Conservation (phyloP, 2,888 invertebrate species). For the Acleris sparsana region DNA sequence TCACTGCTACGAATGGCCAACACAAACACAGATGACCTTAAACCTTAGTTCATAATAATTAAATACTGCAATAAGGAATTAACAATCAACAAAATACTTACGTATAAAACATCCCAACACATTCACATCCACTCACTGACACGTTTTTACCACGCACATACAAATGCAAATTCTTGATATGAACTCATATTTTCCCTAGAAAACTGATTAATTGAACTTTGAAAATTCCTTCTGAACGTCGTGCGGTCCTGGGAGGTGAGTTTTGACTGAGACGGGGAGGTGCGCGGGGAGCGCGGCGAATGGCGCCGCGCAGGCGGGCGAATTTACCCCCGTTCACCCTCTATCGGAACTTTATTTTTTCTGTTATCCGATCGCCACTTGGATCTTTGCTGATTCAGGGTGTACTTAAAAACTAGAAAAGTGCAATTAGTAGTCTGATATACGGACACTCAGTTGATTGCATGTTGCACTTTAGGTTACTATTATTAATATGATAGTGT, state of each 20-base stretch:
- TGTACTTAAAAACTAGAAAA: constrained; percentile 34
- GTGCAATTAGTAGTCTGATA: constrained; percentile 27
- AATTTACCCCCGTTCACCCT: constrained; percentile 30
- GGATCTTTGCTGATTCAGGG: constrained; percentile 34
- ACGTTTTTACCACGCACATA: constrained; percentile 26
- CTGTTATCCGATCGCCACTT: constrained; percentile 33
- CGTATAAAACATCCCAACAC: constrained; percentile 29
- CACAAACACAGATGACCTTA: constrained; percentile 19
- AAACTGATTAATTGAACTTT: constrained; percentile 2
- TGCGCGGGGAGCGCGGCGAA: constrained; percentile 15
- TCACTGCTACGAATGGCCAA: constrained; percentile 8
- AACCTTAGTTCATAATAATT: constrained; percentile 9
- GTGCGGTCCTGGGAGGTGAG: constrained; percentile 9
- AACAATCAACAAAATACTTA: constrained; percentile 16
- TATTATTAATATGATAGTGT: too few relatives aligned
- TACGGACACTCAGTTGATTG: too few relatives aligned
- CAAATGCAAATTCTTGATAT: constrained; percentile 1
- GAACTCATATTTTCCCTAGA: constrained; percentile 26
- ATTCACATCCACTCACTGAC: constrained; percentile 26
- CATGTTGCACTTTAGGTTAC: too few relatives aligned
- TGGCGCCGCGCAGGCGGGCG: constrained; percentile 37
- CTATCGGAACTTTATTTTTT: constrained; percentile 37
- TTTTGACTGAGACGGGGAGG: constrained; percentile 28
- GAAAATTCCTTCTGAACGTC: constrained; percentile 6
- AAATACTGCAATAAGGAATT: not conserved